These are phyloP conservation scores for Hipposideros larvatus DNA, from an alignment of 2,797 vertebrate genomes.

Conservation along the genomic window DNA sequence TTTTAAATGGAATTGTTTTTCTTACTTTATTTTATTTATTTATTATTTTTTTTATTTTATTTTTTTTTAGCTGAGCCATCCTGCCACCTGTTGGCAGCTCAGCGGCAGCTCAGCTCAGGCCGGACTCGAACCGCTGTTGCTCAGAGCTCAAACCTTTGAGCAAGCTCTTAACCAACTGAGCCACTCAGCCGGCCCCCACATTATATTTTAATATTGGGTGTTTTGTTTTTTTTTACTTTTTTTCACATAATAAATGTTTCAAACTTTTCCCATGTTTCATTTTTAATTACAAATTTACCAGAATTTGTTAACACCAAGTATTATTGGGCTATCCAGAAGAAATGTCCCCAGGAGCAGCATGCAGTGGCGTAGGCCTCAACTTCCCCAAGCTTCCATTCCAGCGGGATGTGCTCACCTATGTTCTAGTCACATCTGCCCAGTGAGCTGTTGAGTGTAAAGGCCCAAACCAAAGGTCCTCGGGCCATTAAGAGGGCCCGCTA, in stretches of 20 bases:
- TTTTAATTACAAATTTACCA: constrained; percentile 8
- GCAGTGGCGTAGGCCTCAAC: not conserved
- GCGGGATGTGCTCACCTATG: not conserved
- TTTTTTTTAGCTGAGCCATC: too few species aligned
- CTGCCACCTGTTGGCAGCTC: too few species aligned
- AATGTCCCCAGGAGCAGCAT: not conserved
- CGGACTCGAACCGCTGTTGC: too few species aligned
- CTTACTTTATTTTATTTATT: too few species aligned
- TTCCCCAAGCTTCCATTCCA: not conserved
- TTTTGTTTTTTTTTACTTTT: not conserved
- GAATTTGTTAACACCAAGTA: not conserved
- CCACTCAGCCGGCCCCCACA: too few species aligned
- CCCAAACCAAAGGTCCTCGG: not conserved
- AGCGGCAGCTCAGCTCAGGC: too few species aligned
- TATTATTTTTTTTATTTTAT: too few species aligned
- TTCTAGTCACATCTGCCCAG: not conserved
- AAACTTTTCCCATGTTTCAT: not conserved
- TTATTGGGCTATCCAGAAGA: not conserved
- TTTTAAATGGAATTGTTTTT: too few species aligned
- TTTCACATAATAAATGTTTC: constrained; percentile 23
- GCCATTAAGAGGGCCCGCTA: not conserved
- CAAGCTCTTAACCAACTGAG: too few species aligned
- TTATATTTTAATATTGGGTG: constrained; percentile 4
- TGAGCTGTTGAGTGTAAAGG: not conserved
- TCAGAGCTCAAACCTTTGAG: too few species aligned